These are phyloP conservation scores for Acanthornis magna DNA, from an alignment of 2,797 vertebrate genomes.

Conservation along the genomic window DNA sequence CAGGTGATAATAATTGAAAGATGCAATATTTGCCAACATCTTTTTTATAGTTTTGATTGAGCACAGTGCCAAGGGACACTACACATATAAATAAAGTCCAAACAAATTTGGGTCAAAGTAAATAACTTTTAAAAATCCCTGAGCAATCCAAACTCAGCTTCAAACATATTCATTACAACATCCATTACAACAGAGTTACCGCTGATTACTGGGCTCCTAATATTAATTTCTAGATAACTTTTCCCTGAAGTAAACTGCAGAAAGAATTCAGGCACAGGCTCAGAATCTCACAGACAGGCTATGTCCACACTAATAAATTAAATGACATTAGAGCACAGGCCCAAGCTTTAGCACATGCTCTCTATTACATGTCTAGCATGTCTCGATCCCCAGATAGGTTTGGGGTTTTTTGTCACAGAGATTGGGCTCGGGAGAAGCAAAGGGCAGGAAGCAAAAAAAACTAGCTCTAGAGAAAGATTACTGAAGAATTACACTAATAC, in stretches of 20 bases:
- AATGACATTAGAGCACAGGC: fast-evolving
- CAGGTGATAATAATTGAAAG: conserved; percentile 41
- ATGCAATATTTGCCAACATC: background rate
- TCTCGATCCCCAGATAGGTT: background rate
- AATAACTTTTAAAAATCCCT: background rate
- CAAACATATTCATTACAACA: background rate
- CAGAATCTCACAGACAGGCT: background rate
- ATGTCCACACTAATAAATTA: background rate
- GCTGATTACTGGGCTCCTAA: background rate
- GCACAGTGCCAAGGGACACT: background rate
- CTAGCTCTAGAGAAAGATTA: conserved; percentile 50
- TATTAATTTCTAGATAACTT: background rate
- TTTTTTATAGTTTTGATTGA: background rate
- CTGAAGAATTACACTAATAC: conserved; percentile 70
- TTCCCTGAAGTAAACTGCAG: background rate
- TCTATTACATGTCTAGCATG: background rate
- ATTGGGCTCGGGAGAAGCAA: conserved; percentile 48
- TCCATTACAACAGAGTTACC: background rate
- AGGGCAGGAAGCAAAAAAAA: conserved; percentile 51
- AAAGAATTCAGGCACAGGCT: background rate
- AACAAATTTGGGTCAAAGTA: background rate
- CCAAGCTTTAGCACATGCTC: background rate
- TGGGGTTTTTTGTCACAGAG: conserved; percentile 5
- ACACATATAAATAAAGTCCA: background rate
- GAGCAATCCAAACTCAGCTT: background rate